These are phyloP conservation scores for Zonitis immaculata DNA, from an alignment of 2,888 invertebrate genomes.

Conservation along the genomic window DNA sequence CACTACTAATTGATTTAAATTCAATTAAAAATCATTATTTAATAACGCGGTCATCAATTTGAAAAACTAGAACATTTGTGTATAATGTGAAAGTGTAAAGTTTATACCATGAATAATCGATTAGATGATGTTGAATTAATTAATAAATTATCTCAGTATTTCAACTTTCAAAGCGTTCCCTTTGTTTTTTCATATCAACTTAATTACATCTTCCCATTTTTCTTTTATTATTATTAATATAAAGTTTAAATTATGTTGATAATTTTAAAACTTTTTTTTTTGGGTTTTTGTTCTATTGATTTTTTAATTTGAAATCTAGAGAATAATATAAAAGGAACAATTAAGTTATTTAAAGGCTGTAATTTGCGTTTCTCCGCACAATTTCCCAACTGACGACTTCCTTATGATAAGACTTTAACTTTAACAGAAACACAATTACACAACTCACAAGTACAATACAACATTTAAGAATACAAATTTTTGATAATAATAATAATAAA, in stretches of 20 bases:
- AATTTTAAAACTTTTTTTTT: no score
- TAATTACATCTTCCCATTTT: background rate
- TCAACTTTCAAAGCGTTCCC: background rate
- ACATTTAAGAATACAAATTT: no score
- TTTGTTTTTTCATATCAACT: background rate
- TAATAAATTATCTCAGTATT: background rate
- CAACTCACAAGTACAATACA: constrained; percentile 3
- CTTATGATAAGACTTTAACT: constrained; percentile 8
- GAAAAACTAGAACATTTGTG: background rate
- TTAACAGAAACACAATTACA: constrained; percentile 8
- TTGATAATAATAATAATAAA: no score
- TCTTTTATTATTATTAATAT: no score
- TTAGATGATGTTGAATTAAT: background rate
- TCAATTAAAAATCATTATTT: no score
- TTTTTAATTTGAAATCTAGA: no score
- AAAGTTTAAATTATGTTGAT: no score
- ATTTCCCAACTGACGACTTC: constrained; percentile 7
- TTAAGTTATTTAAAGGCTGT: constrained; percentile 7
- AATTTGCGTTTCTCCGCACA: constrained; percentile 4
- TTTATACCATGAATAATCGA: background rate
- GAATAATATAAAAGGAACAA: background rate
- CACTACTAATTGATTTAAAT: background rate
- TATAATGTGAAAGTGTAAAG: background rate
- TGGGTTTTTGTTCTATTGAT: no score
- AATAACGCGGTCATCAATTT: background rate